Percentiles rank a stretch among this genome's conserved stretches.
These are phyloP conservation scores for Pachyramphus minor DNA, from an alignment of 2,113 vertebrate genomes.

Conservation along the genomic window DNA sequence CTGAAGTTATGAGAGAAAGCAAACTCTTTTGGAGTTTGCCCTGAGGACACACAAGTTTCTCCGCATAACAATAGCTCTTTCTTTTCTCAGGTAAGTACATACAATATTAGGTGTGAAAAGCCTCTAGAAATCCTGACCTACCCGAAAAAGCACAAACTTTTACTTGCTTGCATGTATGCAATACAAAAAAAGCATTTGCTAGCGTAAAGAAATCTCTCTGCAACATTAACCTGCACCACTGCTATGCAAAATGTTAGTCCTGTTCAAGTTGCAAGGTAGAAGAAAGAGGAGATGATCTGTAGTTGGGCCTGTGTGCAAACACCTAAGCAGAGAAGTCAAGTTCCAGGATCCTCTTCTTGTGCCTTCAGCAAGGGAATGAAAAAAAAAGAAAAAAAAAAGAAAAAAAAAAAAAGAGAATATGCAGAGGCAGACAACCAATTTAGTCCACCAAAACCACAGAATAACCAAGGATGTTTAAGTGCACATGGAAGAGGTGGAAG, in stretches of 20 bases:
- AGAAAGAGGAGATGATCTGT: background rate
- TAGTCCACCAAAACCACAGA: background rate
- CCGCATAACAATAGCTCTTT: background rate
- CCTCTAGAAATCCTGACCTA: background rate
- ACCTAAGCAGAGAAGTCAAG: background rate
- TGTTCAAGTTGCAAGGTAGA: background rate
- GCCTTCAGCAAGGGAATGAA: background rate
- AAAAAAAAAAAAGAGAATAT: background rate
- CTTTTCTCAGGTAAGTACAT: background rate
- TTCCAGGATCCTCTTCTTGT: background rate
- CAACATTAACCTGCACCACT: background rate
- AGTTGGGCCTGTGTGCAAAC: background rate
- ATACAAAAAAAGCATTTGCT: background rate
- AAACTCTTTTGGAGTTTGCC: background rate
- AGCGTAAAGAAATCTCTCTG: background rate
- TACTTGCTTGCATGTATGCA: background rate
- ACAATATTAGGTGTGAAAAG: background rate
- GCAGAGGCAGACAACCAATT: background rate
- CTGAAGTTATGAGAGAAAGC: background rate
- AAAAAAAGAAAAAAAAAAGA: background rate
- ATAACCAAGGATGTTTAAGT: background rate
- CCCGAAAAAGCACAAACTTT: background rate
- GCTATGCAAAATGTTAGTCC: background rate
- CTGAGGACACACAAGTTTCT: background rate
- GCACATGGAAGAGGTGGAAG: background rate